A percentile compares a stretch with the other conserved stretches of the same genome.
Conservation (phyloP, 1,140 invertebrate genomes). For the Heliconius eleuchia region DNA sequence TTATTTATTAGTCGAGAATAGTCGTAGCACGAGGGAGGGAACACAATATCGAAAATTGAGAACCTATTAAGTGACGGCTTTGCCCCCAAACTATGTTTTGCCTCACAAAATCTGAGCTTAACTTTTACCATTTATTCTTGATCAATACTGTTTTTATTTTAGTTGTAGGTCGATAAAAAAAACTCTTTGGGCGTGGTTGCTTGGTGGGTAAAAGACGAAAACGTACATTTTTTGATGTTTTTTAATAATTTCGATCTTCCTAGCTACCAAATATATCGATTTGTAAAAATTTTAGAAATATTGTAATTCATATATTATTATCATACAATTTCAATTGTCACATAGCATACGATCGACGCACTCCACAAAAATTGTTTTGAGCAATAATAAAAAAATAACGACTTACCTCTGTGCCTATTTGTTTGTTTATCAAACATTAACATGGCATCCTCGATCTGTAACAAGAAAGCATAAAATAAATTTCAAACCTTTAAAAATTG, state of each 20-base stretch:
- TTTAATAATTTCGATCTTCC: too few species aligned
- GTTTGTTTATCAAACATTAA: slow-evolving; percentile 99
- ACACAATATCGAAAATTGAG: slow-evolving; percentile 70
- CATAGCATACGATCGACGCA: neutral
- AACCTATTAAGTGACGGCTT: slow-evolving; percentile 70
- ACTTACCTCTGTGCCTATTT: slow-evolving; percentile 99
- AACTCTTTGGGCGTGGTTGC: slow-evolving; percentile 44
- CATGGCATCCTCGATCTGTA: slow-evolving; percentile 99
- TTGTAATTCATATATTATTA: neutral
- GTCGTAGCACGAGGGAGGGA: slow-evolving; percentile 71
- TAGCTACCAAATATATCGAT: too few species aligned
- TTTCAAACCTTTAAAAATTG: slow-evolving; percentile 57
- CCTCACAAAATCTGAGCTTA: slow-evolving; percentile 51
- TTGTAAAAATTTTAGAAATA: too few species aligned
- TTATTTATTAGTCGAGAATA: slow-evolving; percentile 79
- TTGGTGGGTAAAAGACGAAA: slow-evolving; percentile 37
- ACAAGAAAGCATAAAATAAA: slow-evolving; percentile 81
- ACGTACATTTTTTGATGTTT: too few species aligned
- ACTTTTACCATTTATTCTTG: slow-evolving; percentile 48
- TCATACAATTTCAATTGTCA: neutral
- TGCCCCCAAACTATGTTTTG: slow-evolving; percentile 62
- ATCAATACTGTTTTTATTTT: slow-evolving; percentile 34
- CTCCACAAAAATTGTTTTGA: too few species aligned
- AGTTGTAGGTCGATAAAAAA: slow-evolving; percentile 37
- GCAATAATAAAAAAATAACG: neutral